Evolutionary conservation across 2,797 vertebrate genomes (phyloP).

Genomic region (Hydrolagus colliei): DNA sequence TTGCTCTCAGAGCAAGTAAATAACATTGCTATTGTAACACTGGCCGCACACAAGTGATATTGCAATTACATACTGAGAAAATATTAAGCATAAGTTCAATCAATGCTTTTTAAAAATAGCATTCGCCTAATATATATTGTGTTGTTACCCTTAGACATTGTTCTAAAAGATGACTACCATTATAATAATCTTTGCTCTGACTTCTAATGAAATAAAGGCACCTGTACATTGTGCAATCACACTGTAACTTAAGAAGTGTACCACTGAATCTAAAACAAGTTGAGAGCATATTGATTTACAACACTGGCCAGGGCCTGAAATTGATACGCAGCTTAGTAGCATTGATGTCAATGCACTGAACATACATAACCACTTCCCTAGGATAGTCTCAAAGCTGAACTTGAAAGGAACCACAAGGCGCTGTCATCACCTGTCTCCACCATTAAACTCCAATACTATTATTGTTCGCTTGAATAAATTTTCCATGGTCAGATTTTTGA

Average conservation of each 20-base stretch:
- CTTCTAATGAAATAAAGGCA: conserved; percentile 22
- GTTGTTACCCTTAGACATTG: not conserved
- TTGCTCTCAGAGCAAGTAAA: conserved; percentile 7
- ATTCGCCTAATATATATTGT: not conserved
- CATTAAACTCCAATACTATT: not conserved
- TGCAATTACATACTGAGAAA: not conserved
- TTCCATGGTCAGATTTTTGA: conserved; percentile 27
- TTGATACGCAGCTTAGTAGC: conserved; percentile 34
- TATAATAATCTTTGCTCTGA: not conserved
- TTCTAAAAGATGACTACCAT: not conserved
- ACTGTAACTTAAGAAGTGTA: conserved; percentile 41
- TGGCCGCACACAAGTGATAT: not conserved
- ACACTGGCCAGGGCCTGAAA: conserved; percentile 44
- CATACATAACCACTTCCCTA: not conserved
- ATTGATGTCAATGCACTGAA: conserved; percentile 27
- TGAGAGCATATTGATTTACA: conserved; percentile 43
- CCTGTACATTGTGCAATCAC: not conserved
- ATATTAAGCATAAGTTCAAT: not conserved
- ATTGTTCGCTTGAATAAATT: conserved; percentile 27
- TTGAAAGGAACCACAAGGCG: conserved; percentile 27
- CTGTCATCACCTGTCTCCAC: conserved; percentile 30
- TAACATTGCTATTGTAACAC: not conserved
- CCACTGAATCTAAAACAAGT: conserved; percentile 42
- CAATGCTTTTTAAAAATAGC: not conserved
- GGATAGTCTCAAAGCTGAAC: conserved; percentile 17